A percentile compares a stretch with the other conserved stretches of the same genome.
These are phyloP conservation scores for Hypocryptadius cinnamomeus DNA, from an alignment of 2,113 vertebrate species.

Conservation along the genomic window DNA sequence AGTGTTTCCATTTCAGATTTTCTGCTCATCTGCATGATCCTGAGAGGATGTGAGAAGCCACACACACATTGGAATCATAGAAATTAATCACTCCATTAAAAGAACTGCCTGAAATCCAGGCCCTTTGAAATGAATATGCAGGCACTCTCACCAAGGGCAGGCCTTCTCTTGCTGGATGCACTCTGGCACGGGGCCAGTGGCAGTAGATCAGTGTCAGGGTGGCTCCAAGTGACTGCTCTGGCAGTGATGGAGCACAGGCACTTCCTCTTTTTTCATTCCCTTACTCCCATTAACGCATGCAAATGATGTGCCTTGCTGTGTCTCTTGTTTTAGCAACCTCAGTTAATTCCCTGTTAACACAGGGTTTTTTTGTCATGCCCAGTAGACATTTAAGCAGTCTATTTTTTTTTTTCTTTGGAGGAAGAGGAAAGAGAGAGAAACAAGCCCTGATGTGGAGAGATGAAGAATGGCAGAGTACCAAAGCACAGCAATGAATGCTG, in stretches of 20 bases:
- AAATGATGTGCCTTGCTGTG: not conserved
- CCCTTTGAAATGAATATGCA: not conserved
- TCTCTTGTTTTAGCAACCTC: not conserved
- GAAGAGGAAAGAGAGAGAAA: not conserved
- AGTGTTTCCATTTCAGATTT: not conserved
- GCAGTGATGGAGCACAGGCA: constrained; percentile 1
- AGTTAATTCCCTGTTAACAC: not conserved
- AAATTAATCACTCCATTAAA: not conserved
- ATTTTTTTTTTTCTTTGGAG: not conserved
- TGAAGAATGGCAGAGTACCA: not conserved
- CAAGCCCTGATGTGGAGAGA: not conserved
- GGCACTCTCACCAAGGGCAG: not conserved
- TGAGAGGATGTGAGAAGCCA: not conserved
- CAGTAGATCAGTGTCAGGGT: not conserved
- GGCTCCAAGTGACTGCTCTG: not conserved
- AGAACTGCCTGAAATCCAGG: not conserved
- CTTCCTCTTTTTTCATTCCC: not conserved
- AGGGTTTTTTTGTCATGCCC: not conserved
- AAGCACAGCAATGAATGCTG: not conserved
- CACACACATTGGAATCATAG: not conserved
- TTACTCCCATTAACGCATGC: constrained; percentile 15
- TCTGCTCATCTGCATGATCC: not conserved
- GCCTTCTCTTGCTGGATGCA: not conserved
- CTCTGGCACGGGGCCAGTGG: not conserved
- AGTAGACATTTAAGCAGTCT: not conserved